Conservation (phyloP, 2,888 invertebrate genomes). For the Laspeyria flexula region DNA sequence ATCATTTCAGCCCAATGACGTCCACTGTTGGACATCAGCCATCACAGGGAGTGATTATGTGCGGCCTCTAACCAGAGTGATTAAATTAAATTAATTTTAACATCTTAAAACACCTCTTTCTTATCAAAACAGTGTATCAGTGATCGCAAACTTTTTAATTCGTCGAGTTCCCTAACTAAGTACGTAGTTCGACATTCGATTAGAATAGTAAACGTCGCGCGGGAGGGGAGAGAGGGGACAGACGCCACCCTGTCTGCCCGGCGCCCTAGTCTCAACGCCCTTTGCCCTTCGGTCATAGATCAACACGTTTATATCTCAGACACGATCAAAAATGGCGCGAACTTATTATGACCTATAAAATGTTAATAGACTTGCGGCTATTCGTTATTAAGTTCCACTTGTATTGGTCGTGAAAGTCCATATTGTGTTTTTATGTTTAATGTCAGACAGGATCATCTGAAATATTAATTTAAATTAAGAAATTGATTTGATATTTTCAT, state of each 20-base stretch:
- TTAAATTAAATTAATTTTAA: no score
- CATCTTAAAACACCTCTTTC: no score
- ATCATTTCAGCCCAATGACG: no score
- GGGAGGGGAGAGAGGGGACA: no score
- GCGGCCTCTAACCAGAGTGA: no score
- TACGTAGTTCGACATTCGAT: constrained; percentile 49
- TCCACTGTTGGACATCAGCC: no score
- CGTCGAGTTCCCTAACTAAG: constrained; percentile 26
- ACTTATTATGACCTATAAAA: constrained; percentile 2
- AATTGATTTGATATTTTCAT: not conserved
- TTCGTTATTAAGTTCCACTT: not conserved
- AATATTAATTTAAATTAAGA: not conserved
- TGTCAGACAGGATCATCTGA: not conserved
- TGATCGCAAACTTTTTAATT: constrained; percentile 38
- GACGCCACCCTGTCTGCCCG: constrained; percentile 57
- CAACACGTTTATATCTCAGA: constrained; percentile 31
- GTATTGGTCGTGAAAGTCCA: not conserved
- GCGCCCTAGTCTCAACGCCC: constrained; percentile 52
- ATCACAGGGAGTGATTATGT: no score
- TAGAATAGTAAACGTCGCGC: constrained; percentile 56
- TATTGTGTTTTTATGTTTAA: not conserved
- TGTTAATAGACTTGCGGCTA: not conserved
- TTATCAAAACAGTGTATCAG: no score
- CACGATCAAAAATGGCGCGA: constrained; percentile 22
- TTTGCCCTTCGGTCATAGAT: constrained; percentile 63